These are phyloP conservation scores for Scomber scombrus DNA, from an alignment of 2,113 vertebrate species.

Conservation along the genomic window DNA sequence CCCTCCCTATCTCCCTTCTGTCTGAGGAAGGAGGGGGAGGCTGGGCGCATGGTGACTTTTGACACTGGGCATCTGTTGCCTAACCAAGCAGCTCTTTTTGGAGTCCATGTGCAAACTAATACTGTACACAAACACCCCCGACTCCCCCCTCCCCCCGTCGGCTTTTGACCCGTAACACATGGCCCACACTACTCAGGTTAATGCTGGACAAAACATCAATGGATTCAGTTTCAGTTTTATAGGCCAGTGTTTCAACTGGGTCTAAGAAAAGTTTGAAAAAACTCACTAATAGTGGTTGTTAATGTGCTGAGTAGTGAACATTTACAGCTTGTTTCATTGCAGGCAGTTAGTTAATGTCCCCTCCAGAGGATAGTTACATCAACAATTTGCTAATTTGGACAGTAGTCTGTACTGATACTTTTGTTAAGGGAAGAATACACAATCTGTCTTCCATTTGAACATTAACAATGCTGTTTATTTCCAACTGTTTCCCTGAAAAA, in stretches of 20 bases:
- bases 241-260: background rate
- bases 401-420: slow-evolving; percentile 2
- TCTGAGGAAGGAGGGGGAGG: slow-evolving; percentile 25
- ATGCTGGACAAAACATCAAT: slow-evolving; percentile 26
- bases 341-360: slow-evolving; percentile 36
- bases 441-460: slow-evolving; percentile 30
- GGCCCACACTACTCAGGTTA: slow-evolving; percentile 46
- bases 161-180: slow-evolving; percentile 45
- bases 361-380: slow-evolving; percentile 19
- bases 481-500: slow-evolving; percentile 11
- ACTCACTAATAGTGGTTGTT: background rate
- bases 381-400: slow-evolving; percentile 13
- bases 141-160: background rate
- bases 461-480: slow-evolving; percentile 24
- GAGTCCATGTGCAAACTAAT: slow-evolving; percentile 54
- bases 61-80: slow-evolving; percentile 73
- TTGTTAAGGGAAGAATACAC: slow-evolving; percentile 13
- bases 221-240: slow-evolving; percentile 30
- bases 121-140: slow-evolving; percentile 48
- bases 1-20: slow-evolving; percentile 70
- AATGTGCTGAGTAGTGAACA: slow-evolving; percentile 1
- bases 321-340: slow-evolving; percentile 36
- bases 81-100: slow-evolving; percentile 43
- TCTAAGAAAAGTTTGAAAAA: background rate
- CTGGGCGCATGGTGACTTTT: slow-evolving; percentile 56